These are phyloP conservation scores for Agrochola circellaris DNA, from an alignment of 2,888 invertebrate genomes.

Conservation along the genomic window DNA sequence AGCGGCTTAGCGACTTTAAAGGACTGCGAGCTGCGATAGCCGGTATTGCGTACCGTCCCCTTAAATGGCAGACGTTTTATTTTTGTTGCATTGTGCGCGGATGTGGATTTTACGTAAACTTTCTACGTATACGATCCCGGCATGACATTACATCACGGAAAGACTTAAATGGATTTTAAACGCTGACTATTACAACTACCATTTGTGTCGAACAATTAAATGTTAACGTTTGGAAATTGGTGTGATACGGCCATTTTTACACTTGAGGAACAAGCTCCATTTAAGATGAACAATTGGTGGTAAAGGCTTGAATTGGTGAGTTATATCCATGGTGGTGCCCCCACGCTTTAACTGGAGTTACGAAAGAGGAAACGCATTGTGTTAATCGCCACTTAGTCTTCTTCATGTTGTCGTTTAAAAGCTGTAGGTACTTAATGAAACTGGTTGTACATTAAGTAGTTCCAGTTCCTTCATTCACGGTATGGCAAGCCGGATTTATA, in stretches of 20 bases:
- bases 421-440: slow-evolving; percentile 12
- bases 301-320: slow-evolving; percentile 49
- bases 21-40: slow-evolving; percentile 81
- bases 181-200: slow-evolving; percentile 60
- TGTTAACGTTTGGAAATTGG: slow-evolving; percentile 58
- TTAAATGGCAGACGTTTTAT: slow-evolving; percentile 82
- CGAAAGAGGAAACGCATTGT: slow-evolving; percentile 44
- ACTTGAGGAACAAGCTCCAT: slow-evolving; percentile 56
- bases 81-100: slow-evolving; percentile 81
- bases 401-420: slow-evolving; percentile 6
- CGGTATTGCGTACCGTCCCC: slow-evolving; percentile 79
- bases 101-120: slow-evolving; percentile 79
- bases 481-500: slow-evolving; percentile 31
- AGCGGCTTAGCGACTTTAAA: slow-evolving; percentile 85
- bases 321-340: slow-evolving; percentile 25
- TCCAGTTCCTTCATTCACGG: slow-evolving; percentile 32
- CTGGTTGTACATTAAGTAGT: slow-evolving; percentile 11
- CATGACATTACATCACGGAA: slow-evolving; percentile 66
- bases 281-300: slow-evolving; percentile 61
- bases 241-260: slow-evolving; percentile 65
- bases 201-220: slow-evolving; percentile 67
- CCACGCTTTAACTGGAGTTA: slow-evolving; percentile 26
- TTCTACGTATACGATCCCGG: slow-evolving; percentile 73
- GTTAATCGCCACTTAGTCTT: slow-evolving; percentile 18
- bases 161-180: slow-evolving; percentile 66